phyloP scores from a whole-genome alignment of 2,888 invertebrate genomes.

The Troides oblongomaculatus region DNA sequence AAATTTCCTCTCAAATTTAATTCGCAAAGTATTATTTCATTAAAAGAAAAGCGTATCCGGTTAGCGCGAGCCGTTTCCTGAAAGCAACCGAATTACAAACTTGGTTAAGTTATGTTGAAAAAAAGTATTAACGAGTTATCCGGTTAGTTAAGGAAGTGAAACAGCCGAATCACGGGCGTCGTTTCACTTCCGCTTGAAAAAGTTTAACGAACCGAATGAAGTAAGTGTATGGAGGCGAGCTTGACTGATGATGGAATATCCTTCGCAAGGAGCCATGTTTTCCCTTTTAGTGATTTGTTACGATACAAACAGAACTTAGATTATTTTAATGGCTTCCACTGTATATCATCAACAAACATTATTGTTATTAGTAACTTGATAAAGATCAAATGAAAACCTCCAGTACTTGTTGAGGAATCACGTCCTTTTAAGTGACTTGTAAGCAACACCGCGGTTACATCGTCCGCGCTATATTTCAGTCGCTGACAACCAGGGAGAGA shows the following conservation, averaged over 20 bases:
- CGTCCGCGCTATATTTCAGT: too few species aligned
- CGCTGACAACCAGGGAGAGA: too few species aligned
- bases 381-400: too few species aligned
- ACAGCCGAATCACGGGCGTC: slow-evolving; percentile 20
- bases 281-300: too few species aligned
- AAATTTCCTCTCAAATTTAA: neutral
- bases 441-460: too few species aligned
- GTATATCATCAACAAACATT: too few species aligned
- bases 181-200: slow-evolving; percentile 22
- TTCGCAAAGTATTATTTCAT: neutral
- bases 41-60: slow-evolving; percentile 8
- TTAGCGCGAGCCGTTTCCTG: slow-evolving; percentile 19
- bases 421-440: too few species aligned
- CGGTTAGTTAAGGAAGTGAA: slow-evolving; percentile 10
- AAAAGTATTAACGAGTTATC: slow-evolving; percentile 25
- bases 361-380: too few species aligned
- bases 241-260: slow-evolving; percentile 17
- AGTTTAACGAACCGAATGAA: slow-evolving; percentile 24
- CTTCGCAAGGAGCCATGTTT: neutral
- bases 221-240: slow-evolving; percentile 6
- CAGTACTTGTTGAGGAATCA: too few species aligned
- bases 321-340: too few species aligned
- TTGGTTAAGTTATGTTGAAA: slow-evolving; percentile 20
- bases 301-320: too few species aligned
- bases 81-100: slow-evolving; percentile 7